Evolutionary conservation across 2,888 invertebrate genomes (phyloP).

Genomic region (Steromphala cineraria): DNA sequence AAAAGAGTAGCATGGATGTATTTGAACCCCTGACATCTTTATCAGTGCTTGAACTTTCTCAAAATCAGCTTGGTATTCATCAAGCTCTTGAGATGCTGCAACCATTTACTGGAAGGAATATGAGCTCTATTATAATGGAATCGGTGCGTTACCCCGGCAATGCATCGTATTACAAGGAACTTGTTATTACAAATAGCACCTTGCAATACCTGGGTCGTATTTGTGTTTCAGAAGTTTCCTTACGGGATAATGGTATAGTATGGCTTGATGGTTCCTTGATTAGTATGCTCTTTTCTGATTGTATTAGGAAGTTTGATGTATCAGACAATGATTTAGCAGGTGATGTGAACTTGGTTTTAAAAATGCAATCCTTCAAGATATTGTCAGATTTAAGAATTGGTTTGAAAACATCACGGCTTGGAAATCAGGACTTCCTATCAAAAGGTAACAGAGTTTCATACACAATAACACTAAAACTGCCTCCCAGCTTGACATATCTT

Average conservation of each 20-base stretch:
- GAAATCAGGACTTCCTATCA: no score
- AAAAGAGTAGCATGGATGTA: background rate
- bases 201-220: background rate
- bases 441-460: background rate
- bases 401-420: no score
- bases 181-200: background rate
- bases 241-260: background rate
- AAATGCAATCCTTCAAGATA: background rate
- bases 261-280: background rate
- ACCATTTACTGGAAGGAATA: background rate
- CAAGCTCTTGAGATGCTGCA: background rate
- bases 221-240: background rate
- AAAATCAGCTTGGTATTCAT: background rate
- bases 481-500: background rate
- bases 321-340: background rate
- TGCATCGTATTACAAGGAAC: background rate
- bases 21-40: background rate
- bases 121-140: background rate
- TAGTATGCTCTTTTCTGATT: background rate
- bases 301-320: background rate
- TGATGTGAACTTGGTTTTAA: background rate
- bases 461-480: background rate
- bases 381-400: background rate
- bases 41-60: background rate
- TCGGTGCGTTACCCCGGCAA: no score